phyloP scores from a whole-genome alignment of 2,113 vertebrate genomes.

The Eonycteris spelaea region DNA sequence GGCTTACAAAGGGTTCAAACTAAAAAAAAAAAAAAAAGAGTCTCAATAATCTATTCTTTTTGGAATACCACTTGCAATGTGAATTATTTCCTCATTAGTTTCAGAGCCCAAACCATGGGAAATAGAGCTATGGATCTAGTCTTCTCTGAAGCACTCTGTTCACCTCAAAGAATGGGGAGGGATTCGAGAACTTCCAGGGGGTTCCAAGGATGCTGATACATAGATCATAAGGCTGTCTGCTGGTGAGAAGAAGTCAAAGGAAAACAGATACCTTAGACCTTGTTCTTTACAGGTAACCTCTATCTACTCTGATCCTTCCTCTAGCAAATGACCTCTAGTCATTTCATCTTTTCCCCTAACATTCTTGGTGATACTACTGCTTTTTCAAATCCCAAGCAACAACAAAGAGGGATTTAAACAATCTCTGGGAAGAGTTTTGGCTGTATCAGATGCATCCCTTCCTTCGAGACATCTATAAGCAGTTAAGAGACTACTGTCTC shows the following conservation, averaged over 20 bases:
- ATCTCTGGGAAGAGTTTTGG: neutral
- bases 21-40: too few species aligned
- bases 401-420: neutral
- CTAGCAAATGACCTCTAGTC: neutral
- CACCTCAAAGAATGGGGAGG: neutral
- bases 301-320: neutral
- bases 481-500: neutral
- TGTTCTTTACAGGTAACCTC: neutral
- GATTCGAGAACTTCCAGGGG: neutral
- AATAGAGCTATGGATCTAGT: neutral
- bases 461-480: slow-evolving; percentile 10
- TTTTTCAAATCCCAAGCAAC: neutral
- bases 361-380: neutral
- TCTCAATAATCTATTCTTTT: neutral
- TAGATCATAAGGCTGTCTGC: neutral
- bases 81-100: neutral
- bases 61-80: neutral
- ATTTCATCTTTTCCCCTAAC: neutral
- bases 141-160: neutral
- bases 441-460: neutral
- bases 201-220: neutral
- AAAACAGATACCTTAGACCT: neutral
- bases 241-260: neutral
- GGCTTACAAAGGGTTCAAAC: too few species aligned
- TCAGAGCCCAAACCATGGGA: neutral